Conservation (phyloP, 2,888 invertebrate species). For the Aproaerema taeniolella region DNA sequence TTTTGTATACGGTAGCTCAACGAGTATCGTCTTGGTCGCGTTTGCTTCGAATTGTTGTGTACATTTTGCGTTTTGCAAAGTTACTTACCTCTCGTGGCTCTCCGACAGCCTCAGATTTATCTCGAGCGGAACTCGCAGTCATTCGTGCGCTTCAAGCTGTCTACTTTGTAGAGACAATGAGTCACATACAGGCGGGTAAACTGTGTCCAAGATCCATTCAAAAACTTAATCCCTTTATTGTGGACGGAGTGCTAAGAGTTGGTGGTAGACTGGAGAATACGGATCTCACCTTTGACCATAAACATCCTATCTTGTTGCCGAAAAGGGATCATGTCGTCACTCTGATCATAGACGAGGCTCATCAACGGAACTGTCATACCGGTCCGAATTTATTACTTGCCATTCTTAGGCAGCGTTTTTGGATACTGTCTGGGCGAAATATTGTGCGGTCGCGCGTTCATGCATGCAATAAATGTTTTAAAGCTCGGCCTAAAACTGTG, state of each 20-base stretch:
- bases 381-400: slow-evolving; percentile 11
- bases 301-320: slow-evolving; percentile 15
- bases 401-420: slow-evolving; percentile 10
- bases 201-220: background rate
- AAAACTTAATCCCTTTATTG: slow-evolving; percentile 11
- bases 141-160: background rate
- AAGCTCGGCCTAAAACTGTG: background rate
- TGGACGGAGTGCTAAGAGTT: slow-evolving; percentile 8
- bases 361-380: slow-evolving; percentile 9
- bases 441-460: background rate
- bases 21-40: background rate
- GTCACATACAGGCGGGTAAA: background rate
- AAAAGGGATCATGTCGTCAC: slow-evolving; percentile 16
- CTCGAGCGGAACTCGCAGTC: background rate
- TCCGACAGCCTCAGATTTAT: background rate
- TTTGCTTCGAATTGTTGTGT: background rate
- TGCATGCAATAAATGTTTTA: background rate
- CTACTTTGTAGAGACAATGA: background rate
- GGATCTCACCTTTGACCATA: slow-evolving; percentile 13
- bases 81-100: background rate
- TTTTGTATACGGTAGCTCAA: background rate
- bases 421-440: slow-evolving; percentile 8
- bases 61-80: background rate
- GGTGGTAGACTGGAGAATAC: slow-evolving; percentile 11
- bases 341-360: slow-evolving; percentile 14